Evolutionary conservation across 2,797 vertebrate genomes (phyloP).

Genomic region (Amniataba percoides): DNA sequence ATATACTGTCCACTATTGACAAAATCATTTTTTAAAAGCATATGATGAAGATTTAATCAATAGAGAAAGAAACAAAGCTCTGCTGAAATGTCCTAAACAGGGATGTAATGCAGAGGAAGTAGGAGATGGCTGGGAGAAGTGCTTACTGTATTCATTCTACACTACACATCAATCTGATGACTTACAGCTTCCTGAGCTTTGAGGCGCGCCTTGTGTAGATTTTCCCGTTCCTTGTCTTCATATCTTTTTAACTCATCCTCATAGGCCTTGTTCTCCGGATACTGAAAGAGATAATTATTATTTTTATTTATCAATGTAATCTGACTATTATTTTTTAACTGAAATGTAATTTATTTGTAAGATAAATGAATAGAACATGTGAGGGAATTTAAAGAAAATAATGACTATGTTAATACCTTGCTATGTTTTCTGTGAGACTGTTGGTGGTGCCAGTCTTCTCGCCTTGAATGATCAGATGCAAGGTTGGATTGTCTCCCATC

Average conservation of each 20-base stretch:
- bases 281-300: constrained; percentile 38
- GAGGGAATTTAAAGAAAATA: not conserved
- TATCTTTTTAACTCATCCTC: constrained; percentile 87
- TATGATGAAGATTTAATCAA: not conserved
- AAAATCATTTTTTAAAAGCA: not conserved
- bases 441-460: constrained; percentile 69
- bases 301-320: not conserved
- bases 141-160: not conserved
- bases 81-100: not conserved
- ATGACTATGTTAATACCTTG: constrained; percentile 48
- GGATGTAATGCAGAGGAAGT: not conserved
- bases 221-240: constrained; percentile 81
- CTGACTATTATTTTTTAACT: not conserved
- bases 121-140: not conserved
- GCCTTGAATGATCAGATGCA: constrained; percentile 46
- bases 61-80: too few relatives aligned
- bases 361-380: not conserved
- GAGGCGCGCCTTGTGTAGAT: constrained; percentile 82
- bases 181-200: constrained; percentile 85
- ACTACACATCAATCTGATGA: not conserved
- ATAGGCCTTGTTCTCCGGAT: constrained; percentile 84
- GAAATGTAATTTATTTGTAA: not conserved
- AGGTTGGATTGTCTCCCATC: constrained; percentile 59
- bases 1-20: not conserved
- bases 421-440: constrained; percentile 57